Conservation (phyloP, 2,113 vertebrate genomes). For the Eulemur macaco region DNA sequence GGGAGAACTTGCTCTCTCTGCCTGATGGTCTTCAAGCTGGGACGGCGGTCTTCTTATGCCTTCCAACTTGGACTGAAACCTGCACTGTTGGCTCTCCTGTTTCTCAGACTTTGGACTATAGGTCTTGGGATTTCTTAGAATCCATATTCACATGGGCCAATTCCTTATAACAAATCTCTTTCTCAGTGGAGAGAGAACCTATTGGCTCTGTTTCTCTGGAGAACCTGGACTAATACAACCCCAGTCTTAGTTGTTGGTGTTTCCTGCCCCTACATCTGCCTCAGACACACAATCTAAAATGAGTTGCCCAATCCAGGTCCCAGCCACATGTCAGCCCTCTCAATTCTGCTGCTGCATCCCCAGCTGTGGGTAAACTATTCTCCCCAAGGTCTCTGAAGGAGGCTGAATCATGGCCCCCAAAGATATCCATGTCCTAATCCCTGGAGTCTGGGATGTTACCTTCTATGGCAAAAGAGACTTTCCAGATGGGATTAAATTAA, state of each 20-base stretch:
- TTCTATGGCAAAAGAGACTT: neutral
- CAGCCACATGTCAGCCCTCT: neutral
- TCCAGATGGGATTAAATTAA: neutral
- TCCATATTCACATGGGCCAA: no score
- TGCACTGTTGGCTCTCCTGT: neutral
- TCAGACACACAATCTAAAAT: neutral
- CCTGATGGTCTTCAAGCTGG: neutral
- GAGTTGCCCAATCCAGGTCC: neutral
- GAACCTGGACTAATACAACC: neutral
- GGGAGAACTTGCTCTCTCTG: neutral
- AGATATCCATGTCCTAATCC: neutral
- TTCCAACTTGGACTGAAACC: neutral
- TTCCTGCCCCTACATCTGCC: neutral
- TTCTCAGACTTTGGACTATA: neutral
- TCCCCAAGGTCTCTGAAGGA: neutral
- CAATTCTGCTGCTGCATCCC: neutral
- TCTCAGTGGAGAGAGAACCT: neutral
- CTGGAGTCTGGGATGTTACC: neutral
- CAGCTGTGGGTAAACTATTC: neutral
- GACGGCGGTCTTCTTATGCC: neutral
- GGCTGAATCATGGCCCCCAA: neutral
- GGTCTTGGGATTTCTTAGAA: neutral
- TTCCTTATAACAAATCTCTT: no score
- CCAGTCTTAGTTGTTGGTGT: neutral
- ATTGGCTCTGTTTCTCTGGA: neutral